Evolutionary conservation across 2,113 vertebrate species (phyloP), one percentile per base, ranked within the genome.

Genomic region (Hassar affinis): DNA sequence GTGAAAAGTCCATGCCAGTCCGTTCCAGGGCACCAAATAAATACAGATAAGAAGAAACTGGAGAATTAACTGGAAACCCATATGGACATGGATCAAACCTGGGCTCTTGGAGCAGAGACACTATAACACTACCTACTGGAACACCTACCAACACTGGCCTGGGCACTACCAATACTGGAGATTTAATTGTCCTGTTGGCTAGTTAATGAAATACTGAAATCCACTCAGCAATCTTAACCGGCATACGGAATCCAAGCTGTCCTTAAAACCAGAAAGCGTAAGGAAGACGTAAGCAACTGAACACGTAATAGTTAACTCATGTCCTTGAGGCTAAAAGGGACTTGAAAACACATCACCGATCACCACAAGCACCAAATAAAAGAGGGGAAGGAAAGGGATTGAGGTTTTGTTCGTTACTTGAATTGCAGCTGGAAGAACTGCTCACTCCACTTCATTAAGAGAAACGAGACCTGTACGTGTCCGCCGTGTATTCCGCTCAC

Each of bases 401-500:
- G 56, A 54, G 56, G 74, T 57, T 75, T 27, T 75, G 56, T 84
- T 78, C 30, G 30, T 72, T 75, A 74, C 49, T 78, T 76, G 78
- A 84, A 75, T 79, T 62, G 59, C 66, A 75, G 78, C 82, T 80
- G 61, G 42, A 38, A 77, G 56, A 71, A 69, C 81, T 10, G 69
- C 54, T 30, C 25, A 68, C 62, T 57, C 57, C 20, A 54, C 59
- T 66, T 74, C 81, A 77, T 38, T 1, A 75, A 6, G 2, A n/a
- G 56, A 42, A 79, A 79, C 56, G 1, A 56, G 64, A 75, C 62
- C 33, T 64, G 56, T 56, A 25, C 42, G 35, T 33, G 71, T 84
- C 61, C 61, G 15, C 33, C 8, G 38, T 17, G 56, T 35, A 47
- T 33, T 74, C 38, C 12, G 61, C 35, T 56, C 76, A 64, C 68